Evolutionary conservation across 2,797 vertebrate genomes (phyloP), one percentile per base, ranked within the genome.

Genomic region (Pachyuromys duprasi): DNA sequence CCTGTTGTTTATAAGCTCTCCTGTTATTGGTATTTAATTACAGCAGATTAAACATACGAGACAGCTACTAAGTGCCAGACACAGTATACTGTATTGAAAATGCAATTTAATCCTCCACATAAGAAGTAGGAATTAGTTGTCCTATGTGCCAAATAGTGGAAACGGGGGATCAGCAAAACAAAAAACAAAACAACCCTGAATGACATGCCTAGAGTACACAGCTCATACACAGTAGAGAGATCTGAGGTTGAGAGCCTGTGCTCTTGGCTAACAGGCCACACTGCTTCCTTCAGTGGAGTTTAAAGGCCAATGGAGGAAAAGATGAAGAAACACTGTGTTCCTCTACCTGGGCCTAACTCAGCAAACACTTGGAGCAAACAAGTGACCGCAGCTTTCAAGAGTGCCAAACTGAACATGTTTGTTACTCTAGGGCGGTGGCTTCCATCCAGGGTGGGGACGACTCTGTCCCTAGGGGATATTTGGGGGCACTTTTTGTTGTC

Each of bases 321-420:
- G 22, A 65, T 15, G 24, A 75, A 86, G 86, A 94, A 67, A 94
- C 65, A 65, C 42, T 22, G 17, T n/a, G 55, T 90, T 76, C 83
- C 81, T 79, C 70, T 39, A 76, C 79, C 86, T 26, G 53, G 31
- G 69, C 49, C 79, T 69, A 53, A 42, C 24, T 80, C 45, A 42
- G 22, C 80, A 69, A 33, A 62, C 18, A 36, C 76, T 87, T 6
- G 8, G 49, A 65, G 57, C 83, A 94, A 97, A 96, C 86, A 94
- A 95, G 95, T 70, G 78, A 76, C 90, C 89, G 82, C 88, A 90
- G 86, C 60, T 75, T 84, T 86, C 67, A 45, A 63, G 75, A 75
- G 76, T 55, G 9, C 79, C 18, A 83, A 86, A 57, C 13, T 33
- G 82, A 86, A 86, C 75, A 81, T 60, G 49, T 80, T 69, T 93